phyloP scores from a whole-genome alignment of 2,888 invertebrate species.

The Himalopsyche anomala region DNA sequence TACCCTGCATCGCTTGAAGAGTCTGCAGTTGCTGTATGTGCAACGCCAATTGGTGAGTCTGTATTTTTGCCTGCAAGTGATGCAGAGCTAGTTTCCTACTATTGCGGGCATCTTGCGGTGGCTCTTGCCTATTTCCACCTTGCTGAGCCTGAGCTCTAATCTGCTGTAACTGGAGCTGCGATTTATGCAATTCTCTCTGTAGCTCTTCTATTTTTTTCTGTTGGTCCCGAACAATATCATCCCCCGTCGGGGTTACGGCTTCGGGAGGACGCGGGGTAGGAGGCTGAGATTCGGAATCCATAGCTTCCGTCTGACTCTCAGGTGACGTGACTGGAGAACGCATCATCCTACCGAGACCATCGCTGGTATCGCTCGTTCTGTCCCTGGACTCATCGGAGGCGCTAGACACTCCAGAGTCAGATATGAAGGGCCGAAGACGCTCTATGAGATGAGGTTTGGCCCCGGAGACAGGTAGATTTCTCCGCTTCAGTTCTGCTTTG shows the following conservation, averaged over 20 bases:
- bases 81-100: conserved; percentile 73
- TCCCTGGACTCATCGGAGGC: conserved; percentile 71
- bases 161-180: conserved; percentile 83
- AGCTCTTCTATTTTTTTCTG: conserved; percentile 92
- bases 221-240: conserved; percentile 89
- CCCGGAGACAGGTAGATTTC: conserved; percentile 96
- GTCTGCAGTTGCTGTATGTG: conserved; percentile 80
- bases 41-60: conserved; percentile 77
- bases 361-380: conserved; percentile 70
- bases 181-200: conserved; percentile 87
- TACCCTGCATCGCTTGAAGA: conserved; percentile 72
- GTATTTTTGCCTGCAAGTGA: conserved; percentile 84
- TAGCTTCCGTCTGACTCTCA: conserved; percentile 70
- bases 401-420: conserved; percentile 74
- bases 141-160: conserved; percentile 74
- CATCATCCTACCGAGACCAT: conserved; percentile 65
- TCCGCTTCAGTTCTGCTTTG: conserved; percentile 94
- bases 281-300: conserved; percentile 71
- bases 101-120: conserved; percentile 72
- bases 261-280: conserved; percentile 69
- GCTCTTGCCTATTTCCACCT: conserved; percentile 70
- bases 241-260: conserved; percentile 71
- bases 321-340: conserved; percentile 64
- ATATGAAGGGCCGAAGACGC: conserved; percentile 85
- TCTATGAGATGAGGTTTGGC: conserved; percentile 97